Evolutionary conservation across 2,888 invertebrate genomes (phyloP).

Genomic region (Rhingia campestris): DNA sequence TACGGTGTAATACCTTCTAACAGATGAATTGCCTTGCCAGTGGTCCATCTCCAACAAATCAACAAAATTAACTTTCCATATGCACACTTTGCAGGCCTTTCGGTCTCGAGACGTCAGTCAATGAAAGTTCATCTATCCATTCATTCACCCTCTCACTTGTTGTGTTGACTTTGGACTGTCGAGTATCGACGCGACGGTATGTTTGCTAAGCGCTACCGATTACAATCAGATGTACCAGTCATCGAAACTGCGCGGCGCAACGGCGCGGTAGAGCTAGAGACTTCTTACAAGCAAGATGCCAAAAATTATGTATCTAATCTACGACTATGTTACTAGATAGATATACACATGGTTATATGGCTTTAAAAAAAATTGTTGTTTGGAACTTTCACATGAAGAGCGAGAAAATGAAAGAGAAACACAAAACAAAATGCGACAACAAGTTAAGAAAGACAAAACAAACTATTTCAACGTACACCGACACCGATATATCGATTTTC

Average conservation of each 20-base stretch:
- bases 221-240: slow-evolving; percentile 10
- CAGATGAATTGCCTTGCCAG: neutral
- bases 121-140: slow-evolving; percentile 18
- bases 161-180: neutral
- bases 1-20: neutral
- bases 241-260: neutral
- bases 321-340: neutral
- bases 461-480: neutral
- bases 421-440: slow-evolving; percentile 15
- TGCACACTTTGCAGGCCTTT: neutral
- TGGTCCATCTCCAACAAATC: neutral
- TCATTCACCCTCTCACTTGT: neutral
- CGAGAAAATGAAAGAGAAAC: slow-evolving; percentile 33
- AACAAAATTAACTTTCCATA: slow-evolving; percentile 9
- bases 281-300: slow-evolving; percentile 5
- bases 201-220: slow-evolving; percentile 1
- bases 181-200: neutral
- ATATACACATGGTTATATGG: slow-evolving; percentile 19
- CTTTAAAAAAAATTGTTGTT: slow-evolving; percentile 13
- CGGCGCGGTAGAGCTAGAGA: no score
- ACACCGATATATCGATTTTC: slow-evolving; percentile 28
- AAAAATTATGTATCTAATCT: slow-evolving; percentile 3
- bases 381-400: slow-evolving; percentile 36
- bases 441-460: slow-evolving; percentile 18
- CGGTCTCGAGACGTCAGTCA: neutral